Evolutionary conservation across 2,113 vertebrate genomes (phyloP), one percentile per base, ranked within the genome.

Genomic region (Dipodomys spectabilis): DNA sequence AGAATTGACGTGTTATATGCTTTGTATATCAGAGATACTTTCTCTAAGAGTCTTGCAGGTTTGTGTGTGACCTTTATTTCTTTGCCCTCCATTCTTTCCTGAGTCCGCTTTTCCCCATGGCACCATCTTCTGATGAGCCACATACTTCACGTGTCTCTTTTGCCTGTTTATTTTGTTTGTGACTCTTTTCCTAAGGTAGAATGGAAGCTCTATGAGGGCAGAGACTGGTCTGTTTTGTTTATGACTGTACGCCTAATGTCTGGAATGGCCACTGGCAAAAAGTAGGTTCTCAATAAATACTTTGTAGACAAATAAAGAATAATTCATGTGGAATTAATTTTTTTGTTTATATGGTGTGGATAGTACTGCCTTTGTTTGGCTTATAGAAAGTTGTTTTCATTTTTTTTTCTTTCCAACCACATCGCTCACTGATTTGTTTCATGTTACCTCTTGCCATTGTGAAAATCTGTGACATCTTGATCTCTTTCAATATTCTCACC

Each of bases 241-340:
- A 53, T 57, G 60, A 44, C 53, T 96, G 23, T 93, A 77, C 77
- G 68, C 39, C 49, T 68, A 60, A 77, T 8, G 69, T 23, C 60
- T 94, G 73, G 22, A 82, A 72, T 68, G 88, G 69, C 82, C 49
- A 68, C 49, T 82, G 82, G 44, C 57, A 60, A 72, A 62, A 45
- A 85, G 60, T 27, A 88, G 78, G 62, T 88, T 49, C 71, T 92
- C 62, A 96, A 95, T 96, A 95, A 96, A 95, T 80, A 64, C 30
- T 89, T 94, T 57, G 84, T 86, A 77, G 82, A 95, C 39, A 95
- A 95, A 96, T 93, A 92, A 94, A 95, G 69, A 89, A 28, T 92
- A 88, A 93, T 60, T n/a, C 28, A 78, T 32, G 67, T 91, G 87
- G 86, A 93, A 71, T 85, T 92, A 78, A 39, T 92, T 88, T 57